A percentile compares a stretch with the other conserved stretches of the same genome.
These are phyloP conservation scores for Callaeas wilsoni DNA, from an alignment of 2,113 vertebrate species.

Conservation along the genomic window DNA sequence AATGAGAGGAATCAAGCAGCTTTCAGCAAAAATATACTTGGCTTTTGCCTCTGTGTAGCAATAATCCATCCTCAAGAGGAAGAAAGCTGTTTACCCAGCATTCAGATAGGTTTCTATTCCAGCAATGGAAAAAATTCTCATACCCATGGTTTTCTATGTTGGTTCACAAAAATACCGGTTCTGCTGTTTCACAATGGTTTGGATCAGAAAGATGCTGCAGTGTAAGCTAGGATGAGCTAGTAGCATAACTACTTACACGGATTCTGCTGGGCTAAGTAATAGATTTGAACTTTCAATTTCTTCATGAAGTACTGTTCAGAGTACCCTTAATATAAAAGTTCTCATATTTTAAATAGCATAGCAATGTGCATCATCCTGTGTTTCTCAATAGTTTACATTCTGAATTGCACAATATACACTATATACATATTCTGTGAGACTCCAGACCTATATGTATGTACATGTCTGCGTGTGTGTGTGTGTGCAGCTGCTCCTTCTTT, in stretches of 20 bases:
- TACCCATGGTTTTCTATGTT: rapidly evolving
- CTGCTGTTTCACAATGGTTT: not conserved
- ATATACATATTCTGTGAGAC: rapidly evolving
- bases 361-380: not conserved
- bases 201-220: not conserved
- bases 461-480: not conserved
- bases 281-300: not conserved
- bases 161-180: not conserved
- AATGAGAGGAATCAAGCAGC: not conserved
- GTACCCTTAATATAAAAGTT: not conserved
- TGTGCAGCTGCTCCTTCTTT: not conserved
- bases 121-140: not conserved
- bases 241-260: not conserved
- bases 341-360: not conserved
- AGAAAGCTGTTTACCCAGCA: not conserved
- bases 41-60: not conserved
- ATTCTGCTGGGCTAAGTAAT: not conserved
- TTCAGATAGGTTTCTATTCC: not conserved
- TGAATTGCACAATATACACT: not conserved
- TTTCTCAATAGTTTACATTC: not conserved
- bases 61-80: not conserved
- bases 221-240: not conserved
- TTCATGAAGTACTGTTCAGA: not conserved
- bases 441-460: rapidly evolving
- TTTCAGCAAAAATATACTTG: not conserved